phyloP scores from a whole-genome alignment of 2,113 vertebrate genomes.

The Bungarus multicinctus region DNA sequence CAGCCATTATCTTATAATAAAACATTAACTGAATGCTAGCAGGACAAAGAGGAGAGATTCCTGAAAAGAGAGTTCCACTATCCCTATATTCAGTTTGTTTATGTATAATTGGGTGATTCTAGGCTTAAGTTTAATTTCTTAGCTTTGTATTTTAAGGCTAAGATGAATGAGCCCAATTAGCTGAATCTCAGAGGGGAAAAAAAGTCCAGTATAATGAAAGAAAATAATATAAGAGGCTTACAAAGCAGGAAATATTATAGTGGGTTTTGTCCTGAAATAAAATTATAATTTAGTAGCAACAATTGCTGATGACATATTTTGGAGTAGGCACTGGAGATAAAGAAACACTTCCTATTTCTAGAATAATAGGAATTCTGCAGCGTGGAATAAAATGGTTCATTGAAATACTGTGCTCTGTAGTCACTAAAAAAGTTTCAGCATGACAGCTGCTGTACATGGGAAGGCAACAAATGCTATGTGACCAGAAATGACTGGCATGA shows the following conservation, averaged over 20 bases:
- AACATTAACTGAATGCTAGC: too few species aligned
- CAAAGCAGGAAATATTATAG: background rate
- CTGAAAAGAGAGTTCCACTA: background rate
- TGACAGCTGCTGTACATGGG: conserved; percentile 70
- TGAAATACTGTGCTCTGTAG: conserved; percentile 42
- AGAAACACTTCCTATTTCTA: conserved; percentile 7
- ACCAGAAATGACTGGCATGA: conserved; percentile 70
- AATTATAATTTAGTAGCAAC: background rate
- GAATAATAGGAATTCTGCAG: conserved; percentile 15
- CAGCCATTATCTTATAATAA: background rate
- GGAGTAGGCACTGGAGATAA: background rate
- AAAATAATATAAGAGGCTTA: background rate
- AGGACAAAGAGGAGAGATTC: background rate
- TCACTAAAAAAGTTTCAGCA: conserved; percentile 53
- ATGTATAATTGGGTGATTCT: background rate
- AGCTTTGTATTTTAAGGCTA: background rate
- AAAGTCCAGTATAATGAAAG: background rate
- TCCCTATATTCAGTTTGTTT: background rate
- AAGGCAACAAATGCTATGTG: conserved; percentile 73
- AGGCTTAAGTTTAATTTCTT: background rate
- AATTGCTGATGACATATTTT: background rate
- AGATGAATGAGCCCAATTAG: background rate
- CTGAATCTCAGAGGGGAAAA: background rate
- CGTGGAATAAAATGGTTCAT: conserved; percentile 18
- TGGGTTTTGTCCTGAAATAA: background rate